Evolutionary conservation across 2,888 invertebrate genomes (phyloP).

Genomic region (Xanthia icteritia): DNA sequence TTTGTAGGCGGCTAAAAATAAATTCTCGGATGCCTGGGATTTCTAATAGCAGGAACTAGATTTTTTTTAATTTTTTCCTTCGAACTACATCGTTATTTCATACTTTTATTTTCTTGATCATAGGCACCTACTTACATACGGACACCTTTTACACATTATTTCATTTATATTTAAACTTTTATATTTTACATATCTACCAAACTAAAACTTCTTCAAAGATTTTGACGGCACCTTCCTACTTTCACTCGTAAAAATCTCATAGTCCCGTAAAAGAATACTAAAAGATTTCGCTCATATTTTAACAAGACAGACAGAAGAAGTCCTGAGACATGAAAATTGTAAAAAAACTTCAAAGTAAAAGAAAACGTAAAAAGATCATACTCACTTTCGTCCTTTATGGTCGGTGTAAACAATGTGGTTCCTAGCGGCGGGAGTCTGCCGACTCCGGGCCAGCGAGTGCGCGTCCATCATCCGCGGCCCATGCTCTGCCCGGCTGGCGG

Average conservation of each 20-base stretch:
- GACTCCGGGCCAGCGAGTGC: slow-evolving; percentile 79
- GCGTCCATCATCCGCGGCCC: slow-evolving; percentile 80
- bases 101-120: slow-evolving; percentile 11
- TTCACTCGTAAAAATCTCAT: slow-evolving; percentile 41
- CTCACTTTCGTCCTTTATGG: slow-evolving; percentile 89
- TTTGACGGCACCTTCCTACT: slow-evolving; percentile 27
- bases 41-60: not conserved
- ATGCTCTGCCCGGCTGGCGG: slow-evolving; percentile 64
- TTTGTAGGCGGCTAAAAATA: not conserved
- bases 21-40: not conserved
- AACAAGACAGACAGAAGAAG: slow-evolving; percentile 8
- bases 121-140: too few relatives aligned
- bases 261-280: slow-evolving; percentile 33
- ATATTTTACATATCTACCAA: not conserved
- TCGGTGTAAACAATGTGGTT: slow-evolving; percentile 90
- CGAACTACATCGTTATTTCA: slow-evolving; percentile 1
- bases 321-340: not conserved
- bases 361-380: slow-evolving; percentile 61
- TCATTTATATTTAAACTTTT: slow-evolving; percentile 7
- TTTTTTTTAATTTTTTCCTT: not conserved
- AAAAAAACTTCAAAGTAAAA: slow-evolving; percentile 21
- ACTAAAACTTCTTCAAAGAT: slow-evolving; percentile 26
- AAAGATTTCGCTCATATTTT: slow-evolving; percentile 32
- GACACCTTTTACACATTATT: not conserved
- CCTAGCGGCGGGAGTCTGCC: slow-evolving; percentile 84